These are phyloP conservation scores for Pipa parva DNA, from an alignment of 2,113 vertebrate species.

Conservation along the genomic window DNA sequence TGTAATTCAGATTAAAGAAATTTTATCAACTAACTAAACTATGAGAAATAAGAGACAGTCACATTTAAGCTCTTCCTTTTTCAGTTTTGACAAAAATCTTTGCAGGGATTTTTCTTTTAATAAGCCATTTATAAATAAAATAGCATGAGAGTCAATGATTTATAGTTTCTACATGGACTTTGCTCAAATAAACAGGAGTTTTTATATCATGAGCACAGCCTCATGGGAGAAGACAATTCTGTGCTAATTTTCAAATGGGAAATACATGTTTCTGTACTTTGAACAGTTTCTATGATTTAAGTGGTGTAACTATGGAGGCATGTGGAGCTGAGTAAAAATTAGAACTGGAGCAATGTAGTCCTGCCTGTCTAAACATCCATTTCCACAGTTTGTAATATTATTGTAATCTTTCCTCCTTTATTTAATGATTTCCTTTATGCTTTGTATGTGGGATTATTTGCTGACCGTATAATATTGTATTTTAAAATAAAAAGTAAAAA, in stretches of 20 bases:
- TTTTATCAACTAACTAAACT: background rate
- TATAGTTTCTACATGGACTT: conserved; percentile 21
- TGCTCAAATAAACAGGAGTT: conserved; percentile 12
- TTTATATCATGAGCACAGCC: conserved; percentile 8
- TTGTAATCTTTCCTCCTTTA: too few relatives aligned
- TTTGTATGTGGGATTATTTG: too few relatives aligned
- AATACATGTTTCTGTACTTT: too few relatives aligned
- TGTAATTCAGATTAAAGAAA: background rate
- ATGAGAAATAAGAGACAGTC: background rate
- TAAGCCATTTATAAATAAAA: conserved; percentile 21
- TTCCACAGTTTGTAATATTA: too few relatives aligned
- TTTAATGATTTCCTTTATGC: too few relatives aligned
- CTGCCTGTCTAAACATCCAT: too few relatives aligned
- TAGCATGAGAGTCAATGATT: conserved; percentile 28
- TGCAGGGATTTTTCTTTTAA: conserved; percentile 10
- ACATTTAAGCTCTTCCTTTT: background rate
- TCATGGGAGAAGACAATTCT: background rate
- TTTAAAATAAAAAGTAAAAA: too few relatives aligned
- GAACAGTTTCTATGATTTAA: too few relatives aligned
- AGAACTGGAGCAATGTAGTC: too few relatives aligned
- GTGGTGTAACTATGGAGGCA: too few relatives aligned
- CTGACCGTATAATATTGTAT: too few relatives aligned
- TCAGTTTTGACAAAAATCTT: background rate
- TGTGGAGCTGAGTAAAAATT: too few relatives aligned
- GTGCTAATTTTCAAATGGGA: background rate